phyloP scores from a whole-genome alignment of 2,113 vertebrate genomes.

The human (Homo sapiens) region GRCh38 chrX:12001001-12001500 shows the following conservation, averaged over 20 bases:
- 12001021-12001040: background rate
- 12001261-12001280: background rate
- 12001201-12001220: background rate
- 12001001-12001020: conserved; percentile 15
- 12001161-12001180: background rate
- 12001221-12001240: background rate
- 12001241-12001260: background rate
- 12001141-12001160: background rate
- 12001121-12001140: background rate
- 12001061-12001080: background rate
- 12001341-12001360: background rate
- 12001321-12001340: background rate
- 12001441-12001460: conserved; percentile 43
- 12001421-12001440: conserved; percentile 40
- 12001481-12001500: conserved; percentile 40
- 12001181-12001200: background rate
- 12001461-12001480: conserved; percentile 15
- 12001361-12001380: conserved; percentile 59
- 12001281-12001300: background rate
- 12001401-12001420: conserved; percentile 48
- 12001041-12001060: background rate
- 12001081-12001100: background rate
- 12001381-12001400: background rate
- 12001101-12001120: conserved; percentile 9
- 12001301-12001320: background rate